Base-by-base conservation (phyloP, 2,888 invertebrate genomes). In the Netelia fuscicornis region DNA sequence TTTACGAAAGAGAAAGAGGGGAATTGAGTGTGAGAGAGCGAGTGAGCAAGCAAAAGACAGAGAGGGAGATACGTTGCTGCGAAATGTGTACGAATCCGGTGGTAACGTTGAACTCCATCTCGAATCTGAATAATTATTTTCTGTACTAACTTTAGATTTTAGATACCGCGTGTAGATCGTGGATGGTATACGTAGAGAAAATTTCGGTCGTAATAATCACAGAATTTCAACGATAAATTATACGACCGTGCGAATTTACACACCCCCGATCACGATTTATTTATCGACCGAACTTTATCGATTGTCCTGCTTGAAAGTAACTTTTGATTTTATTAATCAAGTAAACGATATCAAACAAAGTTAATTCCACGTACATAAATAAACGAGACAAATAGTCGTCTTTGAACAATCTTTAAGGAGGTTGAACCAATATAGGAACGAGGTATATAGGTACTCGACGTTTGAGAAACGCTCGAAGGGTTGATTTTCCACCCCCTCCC, bases 111-210 rank as follows among this genome's bases (percentile, higher is more conserved):
- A 82, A 85, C 85, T 82, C 71, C 85, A 75, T 82, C 77, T 79
- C 81, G 82, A 85, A 85, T 85, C 81, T 82, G 85, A 82, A 85
- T 85, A 82, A 85, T 85, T 85, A 85, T 85, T 85, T 85, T 85
- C 85, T 52, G 81, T 75, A 70, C 81, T 71, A 85, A 79, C 75
- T 85, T 85, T 81, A 75, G 75, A 85, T 75, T 85, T 82, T 70
- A 65, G 75, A 85, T 79, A 78, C 42, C 23, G 52, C n/a, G 9
- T 37, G 2, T 23, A 23, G 48, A 20, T 67, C 23, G 42, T 67
- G 20, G 48, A 13, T 30, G 62, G 58, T 23, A 13, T 10, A 30
- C 8, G 37, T 20, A 60, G 70, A 65, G 65, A 82, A 78, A 79
- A 64, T 71, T n/a, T 58, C 42, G 30, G 17, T 44, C 58, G 78